Conservation (phyloP, 2,888 invertebrate species). For the Creontiades dilutus region DNA sequence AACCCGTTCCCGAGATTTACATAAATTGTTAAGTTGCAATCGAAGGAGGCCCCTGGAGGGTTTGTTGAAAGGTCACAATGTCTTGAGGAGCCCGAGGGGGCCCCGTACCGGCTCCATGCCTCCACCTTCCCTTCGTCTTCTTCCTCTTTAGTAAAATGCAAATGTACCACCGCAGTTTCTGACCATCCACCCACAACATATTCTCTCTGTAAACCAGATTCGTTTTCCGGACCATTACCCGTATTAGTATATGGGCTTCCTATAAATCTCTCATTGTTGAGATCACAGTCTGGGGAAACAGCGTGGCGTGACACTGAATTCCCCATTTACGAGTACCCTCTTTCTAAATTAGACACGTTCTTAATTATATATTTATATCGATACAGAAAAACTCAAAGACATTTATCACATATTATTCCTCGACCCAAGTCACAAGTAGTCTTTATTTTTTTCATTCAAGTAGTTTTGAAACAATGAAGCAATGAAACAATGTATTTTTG, state of each 20-base stretch:
- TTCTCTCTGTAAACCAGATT: slow-evolving; percentile 17
- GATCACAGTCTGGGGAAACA: too few relatives aligned
- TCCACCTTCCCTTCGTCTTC: slow-evolving; percentile 24
- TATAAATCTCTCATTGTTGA: background rate
- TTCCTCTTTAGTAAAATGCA: slow-evolving; percentile 52
- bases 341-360: too few relatives aligned
- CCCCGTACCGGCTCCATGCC: slow-evolving; percentile 50
- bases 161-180: slow-evolving; percentile 50
- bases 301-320: too few relatives aligned
- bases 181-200: slow-evolving; percentile 46
- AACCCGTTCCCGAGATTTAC: slow-evolving; percentile 68
- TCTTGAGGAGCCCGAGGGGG: slow-evolving; percentile 56
- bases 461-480: too few relatives aligned
- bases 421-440: too few relatives aligned
- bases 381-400: too few relatives aligned
- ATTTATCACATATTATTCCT: too few relatives aligned
- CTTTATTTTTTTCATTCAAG: too few relatives aligned
- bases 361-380: too few relatives aligned
- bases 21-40: slow-evolving; percentile 71
- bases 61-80: slow-evolving; percentile 67
- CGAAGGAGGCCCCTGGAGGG: slow-evolving; percentile 63
- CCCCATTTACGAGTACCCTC: too few relatives aligned
- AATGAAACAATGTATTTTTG: too few relatives aligned
- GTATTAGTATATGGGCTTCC: slow-evolving; percentile 35
- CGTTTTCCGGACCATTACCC: slow-evolving; percentile 50